Percentiles rank a stretch among this genome's conserved stretches.
Evolutionary conservation across 2,888 invertebrate genomes (phyloP).

Genomic region (Xylota segnis): DNA sequence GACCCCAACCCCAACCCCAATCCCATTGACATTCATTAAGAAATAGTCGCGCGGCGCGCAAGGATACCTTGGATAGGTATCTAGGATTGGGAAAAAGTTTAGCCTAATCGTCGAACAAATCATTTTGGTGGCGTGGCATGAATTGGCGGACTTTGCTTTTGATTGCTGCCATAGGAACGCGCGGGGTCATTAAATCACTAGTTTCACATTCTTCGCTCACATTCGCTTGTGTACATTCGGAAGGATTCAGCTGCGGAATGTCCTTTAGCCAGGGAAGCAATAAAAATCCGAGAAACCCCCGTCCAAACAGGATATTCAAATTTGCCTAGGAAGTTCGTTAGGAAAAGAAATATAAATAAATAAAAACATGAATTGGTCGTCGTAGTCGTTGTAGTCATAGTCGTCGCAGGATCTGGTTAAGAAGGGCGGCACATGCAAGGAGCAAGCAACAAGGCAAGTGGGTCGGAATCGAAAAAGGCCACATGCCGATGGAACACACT

Average conservation of each 20-base stretch:
- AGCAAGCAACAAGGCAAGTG: conserved; percentile 5
- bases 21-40: conserved; percentile 41
- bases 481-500: conserved; percentile 40
- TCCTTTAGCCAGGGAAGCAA: conserved; percentile 60
- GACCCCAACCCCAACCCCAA: not conserved
- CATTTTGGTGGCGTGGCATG: conserved; percentile 69
- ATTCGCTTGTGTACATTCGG: too few relatives aligned
- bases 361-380: conserved; percentile 71
- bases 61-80: conserved; percentile 61
- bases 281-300: conserved; percentile 53
- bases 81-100: conserved; percentile 47
- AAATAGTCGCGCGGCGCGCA: conserved; percentile 27
- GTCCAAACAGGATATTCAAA: conserved; percentile 75
- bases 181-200: conserved; percentile 61
- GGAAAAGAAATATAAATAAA: conserved; percentile 72
- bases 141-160: conserved; percentile 53
- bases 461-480: conserved; percentile 43
- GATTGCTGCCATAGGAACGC: conserved; percentile 59
- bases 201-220: not conserved
- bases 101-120: conserved; percentile 72
- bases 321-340: conserved; percentile 75
- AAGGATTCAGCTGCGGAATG: conserved; percentile 49
- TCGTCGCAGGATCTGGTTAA: conserved; percentile 19
- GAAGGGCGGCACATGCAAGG: not conserved
- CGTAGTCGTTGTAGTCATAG: conserved; percentile 1